Percentiles rank a stretch among this genome's conserved stretches.
Evolutionary conservation across 2,797 vertebrate genomes (phyloP).

Genomic region (Naso thynnoides): DNA sequence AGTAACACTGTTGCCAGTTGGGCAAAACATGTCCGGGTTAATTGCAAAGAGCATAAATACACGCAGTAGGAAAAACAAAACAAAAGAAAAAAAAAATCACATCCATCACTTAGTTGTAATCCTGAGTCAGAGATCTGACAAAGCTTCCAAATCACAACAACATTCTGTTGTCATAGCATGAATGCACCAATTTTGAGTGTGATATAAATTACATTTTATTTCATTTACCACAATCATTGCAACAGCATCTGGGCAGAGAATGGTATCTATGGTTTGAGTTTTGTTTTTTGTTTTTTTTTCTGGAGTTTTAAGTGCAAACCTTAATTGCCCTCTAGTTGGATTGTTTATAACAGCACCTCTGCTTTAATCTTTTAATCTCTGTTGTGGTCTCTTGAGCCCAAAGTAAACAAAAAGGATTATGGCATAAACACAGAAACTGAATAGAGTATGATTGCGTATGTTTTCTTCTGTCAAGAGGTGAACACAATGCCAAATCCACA

Average conservation of each 20-base stretch:
- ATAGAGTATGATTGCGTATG: background rate
- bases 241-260: background rate
- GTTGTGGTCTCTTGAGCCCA: background rate
- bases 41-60: too few species aligned
- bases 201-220: background rate
- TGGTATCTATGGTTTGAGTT: too few species aligned
- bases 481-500: background rate
- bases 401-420: background rate
- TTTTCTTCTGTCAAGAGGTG: background rate
- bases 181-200: background rate
- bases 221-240: background rate
- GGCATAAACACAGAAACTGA: background rate
- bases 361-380: background rate
- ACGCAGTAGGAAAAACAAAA: too few species aligned
- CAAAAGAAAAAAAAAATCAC: background rate
- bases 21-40: too few species aligned
- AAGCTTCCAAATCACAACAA: background rate
- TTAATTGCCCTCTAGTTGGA: background rate
- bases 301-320: too few species aligned
- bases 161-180: background rate
- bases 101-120: background rate
- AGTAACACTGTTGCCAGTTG: too few species aligned
- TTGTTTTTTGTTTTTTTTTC: too few species aligned
- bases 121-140: background rate
- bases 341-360: background rate